Percentiles rank a stretch among this genome's conserved stretches.
These are phyloP conservation scores for Noctua pronuba DNA, from an alignment of 2,888 invertebrate species.

Conservation along the genomic window DNA sequence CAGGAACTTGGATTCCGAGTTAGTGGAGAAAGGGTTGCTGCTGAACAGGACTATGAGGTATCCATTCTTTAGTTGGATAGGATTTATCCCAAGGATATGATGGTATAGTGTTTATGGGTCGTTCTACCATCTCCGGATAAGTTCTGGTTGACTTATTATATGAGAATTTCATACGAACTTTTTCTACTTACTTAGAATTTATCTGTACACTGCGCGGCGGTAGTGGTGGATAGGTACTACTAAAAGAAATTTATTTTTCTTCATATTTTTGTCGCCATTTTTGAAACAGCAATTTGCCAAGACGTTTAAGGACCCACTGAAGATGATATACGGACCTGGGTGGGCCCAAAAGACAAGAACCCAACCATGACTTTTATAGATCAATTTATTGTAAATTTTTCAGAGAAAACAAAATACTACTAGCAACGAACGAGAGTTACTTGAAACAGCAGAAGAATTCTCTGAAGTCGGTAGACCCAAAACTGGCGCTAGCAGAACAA, in stretches of 20 bases:
- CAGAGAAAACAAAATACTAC: conserved; percentile 89
- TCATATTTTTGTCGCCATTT: neutral
- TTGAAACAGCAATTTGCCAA: neutral
- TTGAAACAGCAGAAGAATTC: conserved; percentile 81
- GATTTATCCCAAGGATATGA: neutral
- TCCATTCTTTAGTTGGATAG: neutral
- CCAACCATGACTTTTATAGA: neutral
- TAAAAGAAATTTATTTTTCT: neutral
- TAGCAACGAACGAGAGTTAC: conserved; percentile 86
- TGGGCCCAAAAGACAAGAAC: neutral
- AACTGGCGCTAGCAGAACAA: conserved; percentile 88
- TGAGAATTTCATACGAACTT: neutral
- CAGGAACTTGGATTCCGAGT: conserved; percentile 89
- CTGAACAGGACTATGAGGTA: conserved; percentile 88
- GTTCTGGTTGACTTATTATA: neutral
- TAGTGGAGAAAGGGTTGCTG: conserved; percentile 89
- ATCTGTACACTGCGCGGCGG: too few relatives aligned
- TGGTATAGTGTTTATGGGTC: neutral
- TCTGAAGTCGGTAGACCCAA: conserved; percentile 79
- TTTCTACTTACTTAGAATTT: neutral
- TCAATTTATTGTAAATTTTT: conserved; percentile 44
- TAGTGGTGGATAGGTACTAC: neutral
- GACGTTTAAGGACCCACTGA: neutral
- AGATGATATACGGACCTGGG: neutral
- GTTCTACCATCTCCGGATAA: neutral